These are phyloP conservation scores for Therioaphis trifolii DNA, from an alignment of 2,888 invertebrate genomes.

Conservation along the genomic window DNA sequence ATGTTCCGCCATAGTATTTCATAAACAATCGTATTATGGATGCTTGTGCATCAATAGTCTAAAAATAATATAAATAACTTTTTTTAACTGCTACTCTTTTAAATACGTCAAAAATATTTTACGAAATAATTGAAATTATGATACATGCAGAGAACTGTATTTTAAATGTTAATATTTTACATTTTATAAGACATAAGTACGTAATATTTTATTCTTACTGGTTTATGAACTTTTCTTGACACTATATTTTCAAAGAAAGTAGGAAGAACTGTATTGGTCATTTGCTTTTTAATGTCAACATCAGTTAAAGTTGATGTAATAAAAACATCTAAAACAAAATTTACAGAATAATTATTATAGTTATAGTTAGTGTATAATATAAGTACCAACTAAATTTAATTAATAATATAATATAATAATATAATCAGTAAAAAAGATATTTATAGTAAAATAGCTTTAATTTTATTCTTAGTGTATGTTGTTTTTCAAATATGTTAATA, in stretches of 20 bases:
- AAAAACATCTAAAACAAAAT: conserved; percentile 34
- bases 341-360: background rate
- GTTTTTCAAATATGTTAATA: too few species aligned
- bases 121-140: too few species aligned
- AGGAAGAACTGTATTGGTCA: conserved; percentile 26
- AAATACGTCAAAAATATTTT: too few species aligned
- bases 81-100: too few species aligned
- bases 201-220: conserved; percentile 31
- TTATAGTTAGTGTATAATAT: too few species aligned
- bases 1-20: conserved; percentile 55
- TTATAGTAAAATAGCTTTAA: too few species aligned
- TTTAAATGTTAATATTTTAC: background rate
- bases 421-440: too few species aligned
- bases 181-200: background rate
- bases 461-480: too few species aligned
- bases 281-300: conserved; percentile 48
- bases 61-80: background rate
- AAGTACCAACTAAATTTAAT: too few species aligned
- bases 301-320: conserved; percentile 48
- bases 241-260: conserved; percentile 53
- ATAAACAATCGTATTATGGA: conserved; percentile 48
- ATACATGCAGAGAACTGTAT: too few species aligned
- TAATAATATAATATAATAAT: too few species aligned
- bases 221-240: conserved; percentile 42
- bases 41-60: conserved; percentile 50